Conservation (phyloP, 1,140 invertebrate species). For the Tetramorium simillimum region DNA sequence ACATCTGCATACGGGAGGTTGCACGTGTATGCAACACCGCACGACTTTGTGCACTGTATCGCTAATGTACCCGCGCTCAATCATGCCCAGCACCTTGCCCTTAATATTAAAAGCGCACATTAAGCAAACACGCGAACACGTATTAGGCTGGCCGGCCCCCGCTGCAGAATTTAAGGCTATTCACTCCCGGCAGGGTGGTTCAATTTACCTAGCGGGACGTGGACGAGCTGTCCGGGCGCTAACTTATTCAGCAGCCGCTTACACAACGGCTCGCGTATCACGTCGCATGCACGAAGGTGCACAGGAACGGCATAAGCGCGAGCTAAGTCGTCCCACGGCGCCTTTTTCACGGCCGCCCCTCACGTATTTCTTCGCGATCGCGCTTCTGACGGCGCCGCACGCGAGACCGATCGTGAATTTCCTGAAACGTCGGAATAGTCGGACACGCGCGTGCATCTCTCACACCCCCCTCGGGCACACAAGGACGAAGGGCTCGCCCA, state of each 20-base stretch:
- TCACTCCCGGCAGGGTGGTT: neutral
- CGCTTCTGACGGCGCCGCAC: neutral
- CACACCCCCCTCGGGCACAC: neutral
- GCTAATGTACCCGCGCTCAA: neutral
- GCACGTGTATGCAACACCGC: neutral
- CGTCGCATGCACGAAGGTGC: neutral
- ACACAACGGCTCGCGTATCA: slow-evolving; percentile 8
- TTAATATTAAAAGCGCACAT: slow-evolving; percentile 14
- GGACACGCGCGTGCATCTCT: neutral
- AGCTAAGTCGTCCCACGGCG: neutral
- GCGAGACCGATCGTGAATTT: neutral
- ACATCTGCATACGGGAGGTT: neutral
- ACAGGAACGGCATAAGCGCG: slow-evolving; percentile 9
- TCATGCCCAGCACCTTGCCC: neutral
- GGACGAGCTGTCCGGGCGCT: slow-evolving; percentile 16
- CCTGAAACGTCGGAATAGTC: neutral
- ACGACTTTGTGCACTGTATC: neutral
- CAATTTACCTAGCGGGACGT: slow-evolving; percentile 27
- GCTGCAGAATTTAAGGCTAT: slow-evolving; percentile 27
- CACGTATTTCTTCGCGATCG: slow-evolving; percentile 18
- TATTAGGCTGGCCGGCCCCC: neutral
- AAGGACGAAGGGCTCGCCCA: slow-evolving; percentile 5
- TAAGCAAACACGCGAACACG: neutral
- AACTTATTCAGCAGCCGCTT: slow-evolving; percentile 30
- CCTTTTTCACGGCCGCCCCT: slow-evolving; percentile 7